Evolutionary conservation across 2,888 invertebrate genomes (phyloP).

Genomic region (Cyaniris semiargus): DNA sequence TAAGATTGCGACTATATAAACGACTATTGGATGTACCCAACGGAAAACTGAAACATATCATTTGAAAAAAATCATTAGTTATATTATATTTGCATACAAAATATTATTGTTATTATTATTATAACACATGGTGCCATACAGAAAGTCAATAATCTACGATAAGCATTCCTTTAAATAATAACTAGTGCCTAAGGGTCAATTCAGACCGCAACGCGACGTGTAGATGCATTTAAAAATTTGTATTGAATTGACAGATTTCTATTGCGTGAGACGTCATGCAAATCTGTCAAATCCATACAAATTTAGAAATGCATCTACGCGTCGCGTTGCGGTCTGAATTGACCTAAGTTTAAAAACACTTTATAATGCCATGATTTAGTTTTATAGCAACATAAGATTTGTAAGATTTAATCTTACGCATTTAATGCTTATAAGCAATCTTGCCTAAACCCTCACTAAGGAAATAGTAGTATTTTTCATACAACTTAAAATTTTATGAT

Average conservation of each 20-base stretch:
- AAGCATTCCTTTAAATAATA: background rate
- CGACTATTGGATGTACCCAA: background rate
- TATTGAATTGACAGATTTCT: too few relatives aligned
- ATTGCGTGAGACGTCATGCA: too few relatives aligned
- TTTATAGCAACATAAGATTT: background rate
- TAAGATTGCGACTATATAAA: background rate
- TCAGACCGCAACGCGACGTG: too few relatives aligned
- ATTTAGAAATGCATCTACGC: too few relatives aligned
- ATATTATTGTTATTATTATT: too few relatives aligned
- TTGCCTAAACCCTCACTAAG: background rate
- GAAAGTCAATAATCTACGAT: background rate
- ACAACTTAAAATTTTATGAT: too few relatives aligned
- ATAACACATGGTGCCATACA: background rate
- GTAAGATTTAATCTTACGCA: background rate
- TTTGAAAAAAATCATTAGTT: too few relatives aligned
- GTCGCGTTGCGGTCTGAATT: too few relatives aligned
- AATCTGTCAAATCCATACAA: too few relatives aligned
- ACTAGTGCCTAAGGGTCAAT: background rate
- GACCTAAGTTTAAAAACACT: background rate
- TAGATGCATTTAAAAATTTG: too few relatives aligned
- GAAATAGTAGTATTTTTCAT: background rate
- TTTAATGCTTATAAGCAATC: slow-evolving; percentile 1
- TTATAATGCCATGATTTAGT: background rate
- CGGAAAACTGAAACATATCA: background rate
- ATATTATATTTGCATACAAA: too few relatives aligned